phyloP scores from a whole-genome alignment of 2,888 invertebrate genomes.

The Pteria penguin region DNA sequence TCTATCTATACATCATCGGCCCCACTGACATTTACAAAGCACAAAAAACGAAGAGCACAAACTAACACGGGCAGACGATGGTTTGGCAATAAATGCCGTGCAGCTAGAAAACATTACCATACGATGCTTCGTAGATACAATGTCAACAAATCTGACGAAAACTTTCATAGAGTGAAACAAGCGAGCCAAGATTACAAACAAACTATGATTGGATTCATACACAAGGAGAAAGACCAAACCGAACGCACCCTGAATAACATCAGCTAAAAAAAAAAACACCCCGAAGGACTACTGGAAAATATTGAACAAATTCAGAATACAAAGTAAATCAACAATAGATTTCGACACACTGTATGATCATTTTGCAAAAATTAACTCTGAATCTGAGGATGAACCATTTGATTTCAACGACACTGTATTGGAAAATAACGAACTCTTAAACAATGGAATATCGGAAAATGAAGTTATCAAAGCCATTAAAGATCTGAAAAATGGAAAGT shows the following conservation, averaged over 20 bases:
- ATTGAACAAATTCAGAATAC: background rate
- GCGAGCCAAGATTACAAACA: background rate
- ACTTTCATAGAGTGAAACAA: too few relatives aligned
- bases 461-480: constrained; percentile 34
- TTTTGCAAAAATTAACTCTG: background rate
- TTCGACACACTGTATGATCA: background rate
- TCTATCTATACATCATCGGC: too few relatives aligned
- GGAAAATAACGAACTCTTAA: constrained; percentile 10
- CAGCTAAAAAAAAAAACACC: background rate
- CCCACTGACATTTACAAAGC: too few relatives aligned
- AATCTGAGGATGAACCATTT: background rate
- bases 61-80: too few relatives aligned
- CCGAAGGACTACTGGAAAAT: constrained; percentile 18
- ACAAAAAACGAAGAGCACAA: too few relatives aligned
- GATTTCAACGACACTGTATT: background rate
- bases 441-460: constrained; percentile 20
- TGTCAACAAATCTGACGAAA: too few relatives aligned
- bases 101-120: too few relatives aligned
- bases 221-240: background rate
- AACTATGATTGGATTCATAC: background rate
- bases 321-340: background rate
- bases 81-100: too few relatives aligned
- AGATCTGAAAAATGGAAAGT: too few relatives aligned
- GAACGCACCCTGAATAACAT: background rate
- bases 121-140: too few relatives aligned